These are phyloP conservation scores for Ceramica pisi DNA, from an alignment of 2,888 invertebrate genomes.

Conservation along the genomic window DNA sequence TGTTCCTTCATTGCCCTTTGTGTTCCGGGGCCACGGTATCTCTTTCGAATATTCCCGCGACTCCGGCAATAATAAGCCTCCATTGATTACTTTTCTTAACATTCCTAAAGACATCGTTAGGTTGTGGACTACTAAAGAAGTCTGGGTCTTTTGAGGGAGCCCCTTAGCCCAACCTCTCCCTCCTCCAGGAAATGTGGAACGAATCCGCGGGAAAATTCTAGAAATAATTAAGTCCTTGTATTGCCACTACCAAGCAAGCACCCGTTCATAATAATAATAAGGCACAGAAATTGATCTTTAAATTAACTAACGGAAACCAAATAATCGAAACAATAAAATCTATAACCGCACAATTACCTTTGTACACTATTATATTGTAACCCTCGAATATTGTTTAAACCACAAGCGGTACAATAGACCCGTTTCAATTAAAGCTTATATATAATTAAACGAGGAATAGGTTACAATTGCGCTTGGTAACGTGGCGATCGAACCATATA, in stretches of 20 bases:
- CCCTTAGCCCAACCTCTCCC: too few relatives aligned
- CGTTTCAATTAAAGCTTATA: background rate
- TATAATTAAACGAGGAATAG: conserved; percentile 16
- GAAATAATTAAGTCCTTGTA: too few relatives aligned
- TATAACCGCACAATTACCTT: conserved; percentile 16
- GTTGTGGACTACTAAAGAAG: too few relatives aligned
- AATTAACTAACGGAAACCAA: background rate
- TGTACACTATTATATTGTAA: conserved; percentile 6
- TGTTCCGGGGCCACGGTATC: too few relatives aligned
- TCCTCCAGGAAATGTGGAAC: too few relatives aligned
- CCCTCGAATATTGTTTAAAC: conserved; percentile 27
- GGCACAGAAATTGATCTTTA: background rate
- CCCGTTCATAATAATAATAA: background rate
- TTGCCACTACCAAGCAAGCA: background rate
- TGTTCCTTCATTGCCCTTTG: too few relatives aligned
- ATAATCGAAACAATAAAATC: conserved; percentile 19
- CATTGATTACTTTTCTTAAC: too few relatives aligned
- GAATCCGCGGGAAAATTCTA: too few relatives aligned
- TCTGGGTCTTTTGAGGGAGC: too few relatives aligned
- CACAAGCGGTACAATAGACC: background rate
- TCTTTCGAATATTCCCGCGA: too few relatives aligned
- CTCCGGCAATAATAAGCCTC: too few relatives aligned
- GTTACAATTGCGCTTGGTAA: background rate
- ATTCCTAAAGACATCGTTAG: too few relatives aligned
- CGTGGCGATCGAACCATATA: background rate